Evolutionary conservation across 1,140 invertebrate species (phyloP).

Genomic region (Centruroides sculpturatus): DNA sequence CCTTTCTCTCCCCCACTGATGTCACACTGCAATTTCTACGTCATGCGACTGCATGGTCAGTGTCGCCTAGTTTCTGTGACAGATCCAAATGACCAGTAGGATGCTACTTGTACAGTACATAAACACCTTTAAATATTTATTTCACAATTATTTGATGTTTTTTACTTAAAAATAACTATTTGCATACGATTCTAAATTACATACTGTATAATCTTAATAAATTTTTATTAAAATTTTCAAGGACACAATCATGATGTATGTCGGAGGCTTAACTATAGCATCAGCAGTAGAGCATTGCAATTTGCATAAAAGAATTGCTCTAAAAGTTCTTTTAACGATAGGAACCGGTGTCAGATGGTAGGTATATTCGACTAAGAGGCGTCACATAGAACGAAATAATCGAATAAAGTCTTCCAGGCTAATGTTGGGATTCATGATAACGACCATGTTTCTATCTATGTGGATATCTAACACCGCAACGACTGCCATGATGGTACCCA

Average conservation of each 20-base stretch:
- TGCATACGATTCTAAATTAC: no score
- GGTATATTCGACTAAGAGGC: neutral
- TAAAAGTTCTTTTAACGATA: constrained; percentile 27
- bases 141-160: no score
- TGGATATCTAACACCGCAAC: constrained; percentile 75
- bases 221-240: neutral
- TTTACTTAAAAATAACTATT: no score
- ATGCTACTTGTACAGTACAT: no score
- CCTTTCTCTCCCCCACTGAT: no score
- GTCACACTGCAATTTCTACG: no score
- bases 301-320: constrained; percentile 30
- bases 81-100: no score
- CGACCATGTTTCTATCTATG: constrained; percentile 69
- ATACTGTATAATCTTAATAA: neutral
- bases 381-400: no score
- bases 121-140: no score
- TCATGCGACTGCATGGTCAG: no score
- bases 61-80: no score
- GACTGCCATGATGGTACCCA: constrained; percentile 73
- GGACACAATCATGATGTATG: constrained; percentile 44
- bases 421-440: constrained; percentile 56
- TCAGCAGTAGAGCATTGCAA: constrained; percentile 32
- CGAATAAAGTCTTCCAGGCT: constrained; percentile 31
- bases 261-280: constrained; percentile 26
- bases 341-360: constrained; percentile 20